Conservation (phyloP, 2,113 vertebrate genomes). For the Hypanus sabinus region DNA sequence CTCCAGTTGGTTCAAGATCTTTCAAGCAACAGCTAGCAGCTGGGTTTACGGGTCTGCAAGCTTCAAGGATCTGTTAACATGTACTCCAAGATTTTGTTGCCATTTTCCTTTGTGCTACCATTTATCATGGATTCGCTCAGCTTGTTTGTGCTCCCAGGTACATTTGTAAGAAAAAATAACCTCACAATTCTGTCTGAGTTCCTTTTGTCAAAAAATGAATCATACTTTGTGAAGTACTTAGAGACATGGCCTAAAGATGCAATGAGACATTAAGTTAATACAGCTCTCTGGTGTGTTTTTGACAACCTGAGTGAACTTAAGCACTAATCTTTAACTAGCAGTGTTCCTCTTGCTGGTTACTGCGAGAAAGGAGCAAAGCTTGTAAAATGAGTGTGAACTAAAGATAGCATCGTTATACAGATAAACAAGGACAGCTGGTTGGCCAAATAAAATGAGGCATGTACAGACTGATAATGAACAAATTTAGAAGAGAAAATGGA, state of each 20-base stretch:
- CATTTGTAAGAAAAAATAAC: no score
- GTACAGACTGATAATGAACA: not conserved
- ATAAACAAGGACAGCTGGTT: not conserved
- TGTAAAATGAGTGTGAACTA: not conserved
- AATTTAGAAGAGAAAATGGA: not conserved
- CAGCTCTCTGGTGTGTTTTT: not conserved
- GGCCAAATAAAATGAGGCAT: not conserved
- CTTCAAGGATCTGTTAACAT: no score
- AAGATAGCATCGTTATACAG: not conserved
- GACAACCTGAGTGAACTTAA: not conserved
- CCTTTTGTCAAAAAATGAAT: no score
- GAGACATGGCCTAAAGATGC: not conserved
- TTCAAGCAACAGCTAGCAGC: no score
- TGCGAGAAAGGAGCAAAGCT: not conserved
- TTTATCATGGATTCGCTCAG: no score
- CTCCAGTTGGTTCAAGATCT: no score
- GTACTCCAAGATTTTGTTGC: no score
- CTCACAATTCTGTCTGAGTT: no score
- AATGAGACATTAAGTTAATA: not conserved
- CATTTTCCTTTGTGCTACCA: no score
- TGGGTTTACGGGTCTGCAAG: no score
- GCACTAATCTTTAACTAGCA: not conserved
- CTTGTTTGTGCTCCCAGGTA: no score
- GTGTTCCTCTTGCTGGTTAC: not conserved
- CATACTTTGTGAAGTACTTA: not conserved